A percentile compares a stretch with the other conserved stretches of the same genome.
Evolutionary conservation across 2,113 vertebrate species (phyloP).

Genomic region (Centrocercus urophasianus): DNA sequence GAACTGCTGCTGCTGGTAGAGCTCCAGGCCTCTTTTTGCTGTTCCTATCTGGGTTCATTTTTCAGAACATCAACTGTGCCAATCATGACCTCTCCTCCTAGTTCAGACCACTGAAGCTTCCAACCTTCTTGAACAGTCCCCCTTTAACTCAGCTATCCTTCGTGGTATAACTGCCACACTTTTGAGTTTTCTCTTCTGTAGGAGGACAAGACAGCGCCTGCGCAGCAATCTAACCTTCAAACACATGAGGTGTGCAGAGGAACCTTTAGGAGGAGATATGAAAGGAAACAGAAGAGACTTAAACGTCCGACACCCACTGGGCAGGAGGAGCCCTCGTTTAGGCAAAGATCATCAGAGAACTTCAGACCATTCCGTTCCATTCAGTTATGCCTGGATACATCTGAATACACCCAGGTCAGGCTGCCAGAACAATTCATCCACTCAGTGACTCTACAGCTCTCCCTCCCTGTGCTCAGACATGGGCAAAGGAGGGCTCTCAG

Average conservation of each 20-base stretch:
- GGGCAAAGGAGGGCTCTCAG: neutral
- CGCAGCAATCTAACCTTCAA: neutral
- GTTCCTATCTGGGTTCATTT: neutral
- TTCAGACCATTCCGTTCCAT: neutral
- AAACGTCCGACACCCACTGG: neutral
- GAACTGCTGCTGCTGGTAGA: neutral
- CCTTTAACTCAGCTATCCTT: neutral
- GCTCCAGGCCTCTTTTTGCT: neutral
- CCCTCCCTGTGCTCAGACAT: neutral
- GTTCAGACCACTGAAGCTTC: neutral
- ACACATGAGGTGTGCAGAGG: fast-evolving
- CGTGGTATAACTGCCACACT: neutral
- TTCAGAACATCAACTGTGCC: neutral
- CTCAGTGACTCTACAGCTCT: neutral
- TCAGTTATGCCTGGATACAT: constrained; percentile 10
- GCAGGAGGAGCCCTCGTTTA: neutral
- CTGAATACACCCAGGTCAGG: constrained; percentile 1
- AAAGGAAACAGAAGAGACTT: neutral
- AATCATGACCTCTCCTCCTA: neutral
- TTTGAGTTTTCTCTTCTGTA: fast-evolving
- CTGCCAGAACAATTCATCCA: neutral
- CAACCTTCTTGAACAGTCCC: fast-evolving
- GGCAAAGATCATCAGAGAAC: neutral
- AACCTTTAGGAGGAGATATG: neutral
- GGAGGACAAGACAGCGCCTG: neutral